Percentiles rank a stretch among this genome's conserved stretches.
Evolutionary conservation across 2,888 invertebrate species (phyloP).

Genomic region (Pammene fasciana): DNA sequence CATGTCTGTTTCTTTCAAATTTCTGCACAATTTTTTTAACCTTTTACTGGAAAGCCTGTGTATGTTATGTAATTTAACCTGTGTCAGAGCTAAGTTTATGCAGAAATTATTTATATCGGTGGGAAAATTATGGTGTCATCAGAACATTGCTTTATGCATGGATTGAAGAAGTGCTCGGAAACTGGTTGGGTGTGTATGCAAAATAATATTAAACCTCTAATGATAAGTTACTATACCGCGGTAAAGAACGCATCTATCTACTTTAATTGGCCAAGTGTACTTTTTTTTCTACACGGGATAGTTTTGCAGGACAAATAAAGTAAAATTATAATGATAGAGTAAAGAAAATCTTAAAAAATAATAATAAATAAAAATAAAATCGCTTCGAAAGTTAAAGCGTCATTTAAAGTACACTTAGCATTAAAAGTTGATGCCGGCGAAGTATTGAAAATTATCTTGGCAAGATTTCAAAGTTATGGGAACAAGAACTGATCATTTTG

Average conservation of each 20-base stretch:
- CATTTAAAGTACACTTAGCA: too few relatives aligned
- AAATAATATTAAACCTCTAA: conserved; percentile 12
- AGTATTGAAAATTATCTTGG: too few relatives aligned
- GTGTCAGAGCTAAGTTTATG: conserved; percentile 8
- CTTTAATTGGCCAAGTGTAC: background rate
- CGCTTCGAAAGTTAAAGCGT: too few relatives aligned
- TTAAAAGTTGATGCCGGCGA: too few relatives aligned
- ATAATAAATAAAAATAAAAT: too few relatives aligned
- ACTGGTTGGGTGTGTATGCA: conserved; percentile 23
- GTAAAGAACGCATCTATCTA: conserved; percentile 5
- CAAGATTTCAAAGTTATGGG: too few relatives aligned
- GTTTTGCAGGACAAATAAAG: background rate
- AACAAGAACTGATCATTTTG: too few relatives aligned
- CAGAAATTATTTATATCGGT: conserved; percentile 20
- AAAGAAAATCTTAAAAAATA: too few relatives aligned
- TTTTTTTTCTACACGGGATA: background rate
- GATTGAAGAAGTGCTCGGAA: conserved; percentile 16
- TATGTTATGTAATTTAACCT: background rate
- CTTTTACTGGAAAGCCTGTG: background rate
- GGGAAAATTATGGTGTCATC: conserved; percentile 16
- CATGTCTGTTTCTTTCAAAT: too few relatives aligned
- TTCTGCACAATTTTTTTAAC: too few relatives aligned
- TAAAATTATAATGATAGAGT: background rate
- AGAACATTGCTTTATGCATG: conserved; percentile 22
- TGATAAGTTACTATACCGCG: conserved; percentile 10